Base-by-base conservation (phyloP, 2,888 invertebrate genomes). In the Bombylius discolor region DNA sequence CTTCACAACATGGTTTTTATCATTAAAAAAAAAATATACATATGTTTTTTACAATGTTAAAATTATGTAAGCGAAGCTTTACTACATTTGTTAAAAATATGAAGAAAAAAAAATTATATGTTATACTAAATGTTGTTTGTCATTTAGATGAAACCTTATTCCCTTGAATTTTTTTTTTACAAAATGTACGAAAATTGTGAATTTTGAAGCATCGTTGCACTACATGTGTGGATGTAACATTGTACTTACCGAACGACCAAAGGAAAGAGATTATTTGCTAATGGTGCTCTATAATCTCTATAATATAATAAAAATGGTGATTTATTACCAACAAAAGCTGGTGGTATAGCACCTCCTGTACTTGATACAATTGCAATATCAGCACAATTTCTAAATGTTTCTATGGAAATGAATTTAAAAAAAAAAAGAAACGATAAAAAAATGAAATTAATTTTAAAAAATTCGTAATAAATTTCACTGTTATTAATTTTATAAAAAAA, bases 351-450 rank as follows among this genome's bases (percentile, higher is more conserved):
- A 54, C 84, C 86, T 5, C 84, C 87, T 4, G 87, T 86, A 70
- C 84, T 89, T 39, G 89, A 87, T 8, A 86, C 77, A 62, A 94
- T 86, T 55, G 83, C 83, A 56, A 94, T 81, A 70, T 94, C 93
- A 0, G 93, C 92, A 68, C 94, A 94, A 70, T 93, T 93, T 58
- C 89, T 78, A 74, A 94, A 94, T 0, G 90, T 91, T 75, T 94
- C 93, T 74, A 56, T 23, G 23, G 23, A 23, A 23, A 23, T 23
- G 23, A 23, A 23, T 23, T 23, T 23, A 2, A 2, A 23, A 23
- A 23, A 23, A 23, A 23, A 23, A 23, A 6, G 57, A 56, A 56
- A 13, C 39, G 12, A 13, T 12, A 12, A 12, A 36, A 12, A n/a
- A 56, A 45, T 11, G 32, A 5, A 23, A 23, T 23, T 23, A 23